phyloP scores from a whole-genome alignment of 2,888 invertebrate genomes.

The Ametastegia equiseti region DNA sequence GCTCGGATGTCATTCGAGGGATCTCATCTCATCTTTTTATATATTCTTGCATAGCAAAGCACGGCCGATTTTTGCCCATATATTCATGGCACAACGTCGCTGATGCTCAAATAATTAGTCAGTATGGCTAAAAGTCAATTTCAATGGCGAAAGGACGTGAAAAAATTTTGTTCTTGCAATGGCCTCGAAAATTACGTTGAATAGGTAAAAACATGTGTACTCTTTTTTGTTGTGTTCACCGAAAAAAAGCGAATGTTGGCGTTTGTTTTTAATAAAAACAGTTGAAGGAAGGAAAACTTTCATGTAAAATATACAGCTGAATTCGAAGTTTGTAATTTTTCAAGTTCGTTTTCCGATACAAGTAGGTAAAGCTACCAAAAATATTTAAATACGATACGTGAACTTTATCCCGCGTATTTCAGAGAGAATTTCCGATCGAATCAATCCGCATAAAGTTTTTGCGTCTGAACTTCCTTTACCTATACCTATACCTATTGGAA shows the following conservation, averaged over 20 bases:
- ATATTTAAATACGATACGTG: not conserved
- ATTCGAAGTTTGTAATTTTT: not conserved
- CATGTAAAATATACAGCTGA: not conserved
- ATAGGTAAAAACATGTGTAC: too few relatives aligned
- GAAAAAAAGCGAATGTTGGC: too few relatives aligned
- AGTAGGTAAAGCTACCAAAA: not conserved
- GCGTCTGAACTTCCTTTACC: not conserved
- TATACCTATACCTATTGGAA: not conserved
- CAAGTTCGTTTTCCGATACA: not conserved
- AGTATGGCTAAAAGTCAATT: too few relatives aligned
- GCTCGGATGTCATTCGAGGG: slow-evolving; percentile 3
- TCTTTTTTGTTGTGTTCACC: too few relatives aligned
- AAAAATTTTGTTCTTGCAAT: too few relatives aligned
- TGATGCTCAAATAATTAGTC: slow-evolving; percentile 7
- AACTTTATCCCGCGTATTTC: not conserved
- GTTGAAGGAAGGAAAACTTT: too few relatives aligned
- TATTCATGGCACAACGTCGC: not conserved
- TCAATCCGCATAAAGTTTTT: not conserved
- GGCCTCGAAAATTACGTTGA: too few relatives aligned
- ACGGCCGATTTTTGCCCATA: not conserved
- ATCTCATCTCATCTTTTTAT: too few relatives aligned
- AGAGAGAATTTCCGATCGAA: not conserved
- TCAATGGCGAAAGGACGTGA: too few relatives aligned
- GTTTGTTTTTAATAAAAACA: too few relatives aligned
- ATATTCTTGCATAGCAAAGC: not conserved